Conservation (phyloP, 2,113 vertebrate genomes). For the Hippocampus comes region DNA sequence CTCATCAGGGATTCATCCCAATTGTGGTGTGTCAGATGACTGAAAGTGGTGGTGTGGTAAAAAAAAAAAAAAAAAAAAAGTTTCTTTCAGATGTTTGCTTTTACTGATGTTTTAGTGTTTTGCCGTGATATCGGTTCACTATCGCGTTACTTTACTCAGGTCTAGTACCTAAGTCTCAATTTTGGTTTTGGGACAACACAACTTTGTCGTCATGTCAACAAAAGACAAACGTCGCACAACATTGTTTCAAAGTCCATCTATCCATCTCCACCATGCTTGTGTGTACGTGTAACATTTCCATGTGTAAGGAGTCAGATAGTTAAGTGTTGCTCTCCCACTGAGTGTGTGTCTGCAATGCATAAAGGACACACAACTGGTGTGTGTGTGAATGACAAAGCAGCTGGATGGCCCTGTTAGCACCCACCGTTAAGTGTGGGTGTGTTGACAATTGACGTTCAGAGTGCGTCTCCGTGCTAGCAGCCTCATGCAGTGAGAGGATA, state of each 20-base stretch:
- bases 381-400: conserved; percentile 44
- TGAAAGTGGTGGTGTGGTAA: not conserved
- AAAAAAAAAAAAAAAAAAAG: not conserved
- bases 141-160: not conserved
- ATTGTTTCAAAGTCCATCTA: conserved; percentile 17
- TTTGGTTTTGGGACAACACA: not conserved
- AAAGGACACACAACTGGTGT: conserved; percentile 18
- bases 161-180: not conserved
- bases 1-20: not conserved
- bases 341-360: conserved; percentile 4
- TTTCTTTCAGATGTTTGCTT: not conserved
- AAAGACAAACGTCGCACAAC: not conserved
- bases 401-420: conserved; percentile 8
- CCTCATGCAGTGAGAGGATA: conserved; percentile 6
- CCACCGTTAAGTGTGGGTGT: conserved; percentile 9
- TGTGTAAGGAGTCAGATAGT: conserved; percentile 25
- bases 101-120: not conserved
- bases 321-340: not conserved
- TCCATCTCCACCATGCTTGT: conserved; percentile 6
- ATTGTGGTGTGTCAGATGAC: not conserved
- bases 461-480: conserved; percentile 11
- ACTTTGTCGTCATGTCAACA: not conserved
- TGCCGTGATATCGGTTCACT: not conserved
- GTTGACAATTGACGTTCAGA: conserved; percentile 35
- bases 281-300: conserved; percentile 33